Evolutionary conservation across 2,888 invertebrate species (phyloP), one percentile per base, ranked within the genome.

Genomic region (Tuberolachnus salignus): DNA sequence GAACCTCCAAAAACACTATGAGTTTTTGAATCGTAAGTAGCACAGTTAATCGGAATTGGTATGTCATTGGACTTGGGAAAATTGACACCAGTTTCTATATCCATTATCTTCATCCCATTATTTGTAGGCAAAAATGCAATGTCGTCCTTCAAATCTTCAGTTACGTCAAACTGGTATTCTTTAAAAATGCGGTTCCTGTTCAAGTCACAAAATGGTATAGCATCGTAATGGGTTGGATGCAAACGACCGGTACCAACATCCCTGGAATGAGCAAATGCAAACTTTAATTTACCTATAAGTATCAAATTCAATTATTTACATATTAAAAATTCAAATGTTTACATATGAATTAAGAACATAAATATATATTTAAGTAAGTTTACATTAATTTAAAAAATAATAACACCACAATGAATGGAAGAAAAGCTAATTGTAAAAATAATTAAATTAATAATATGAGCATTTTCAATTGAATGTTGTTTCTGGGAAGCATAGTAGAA

Each of bases 71-170:
- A 46, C 42, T 34, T 10, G 1, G 57, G 75, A 51, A 78, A 69
- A 21, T 69, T 14, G 13, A 49, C 11, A 16, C 67, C 67, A 51
- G 8, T 69, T 19, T 59, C 57, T 23, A 78, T 78, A 44, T 78
- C 69, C 21, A 78, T 42, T 21, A 69, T 78, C 49, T 13, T 49
- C 51, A 78, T 44, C 42, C 78, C 78, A 21, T 11, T n/a, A 13
- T 42, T n/a, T 49, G 78, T 21, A 3, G 78, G 78, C 13, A 78
- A 34, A 69, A 78, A 69, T 0, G 49, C 78, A 49, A 78, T 51
- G 3, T 78, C 78, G 61, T 78, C 26, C 59, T 78, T 78, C 4
- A 78, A 69, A 69, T 69, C 11, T 42, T 69, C 67, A 21, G 78
- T 78, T 34, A 67, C 55, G n/a, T 34, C 67, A 51, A 69, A 78